phyloP scores from a whole-genome alignment of 2,888 invertebrate species.

The Ectemnius lituratus region DNA sequence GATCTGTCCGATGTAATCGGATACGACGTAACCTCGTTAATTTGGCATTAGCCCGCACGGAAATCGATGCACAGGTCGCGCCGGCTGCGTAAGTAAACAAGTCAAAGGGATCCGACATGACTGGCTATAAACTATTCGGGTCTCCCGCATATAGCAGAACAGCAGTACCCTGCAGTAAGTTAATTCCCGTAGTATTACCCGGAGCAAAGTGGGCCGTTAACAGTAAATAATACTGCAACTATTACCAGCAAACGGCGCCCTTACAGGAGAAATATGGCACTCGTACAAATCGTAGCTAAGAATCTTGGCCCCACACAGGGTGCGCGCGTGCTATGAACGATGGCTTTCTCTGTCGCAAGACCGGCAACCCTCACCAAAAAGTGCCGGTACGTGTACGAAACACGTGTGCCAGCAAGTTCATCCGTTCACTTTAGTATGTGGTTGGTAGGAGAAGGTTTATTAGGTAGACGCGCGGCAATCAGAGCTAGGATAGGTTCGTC shows the following conservation, averaged over 20 bases:
- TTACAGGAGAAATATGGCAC: slow-evolving; percentile 61
- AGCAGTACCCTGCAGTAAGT: slow-evolving; percentile 55
- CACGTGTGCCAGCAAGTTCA: background rate
- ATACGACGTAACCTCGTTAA: background rate
- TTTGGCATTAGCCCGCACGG: slow-evolving; percentile 1
- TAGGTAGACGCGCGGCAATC: slow-evolving; percentile 13
- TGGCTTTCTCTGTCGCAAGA: too few relatives aligned
- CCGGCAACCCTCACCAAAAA: too few relatives aligned
- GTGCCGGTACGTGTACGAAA: too few relatives aligned
- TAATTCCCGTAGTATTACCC: slow-evolving; percentile 60
- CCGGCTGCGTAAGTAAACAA: slow-evolving; percentile 22
- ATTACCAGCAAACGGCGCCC: slow-evolving; percentile 62
- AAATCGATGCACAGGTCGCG: slow-evolving; percentile 5
- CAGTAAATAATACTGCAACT: slow-evolving; percentile 72
- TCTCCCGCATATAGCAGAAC: slow-evolving; percentile 57
- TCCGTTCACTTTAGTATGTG: background rate
- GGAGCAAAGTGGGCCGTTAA: slow-evolving; percentile 67
- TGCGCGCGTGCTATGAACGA: too few relatives aligned
- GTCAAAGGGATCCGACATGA: slow-evolving; percentile 25
- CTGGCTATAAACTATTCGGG: slow-evolving; percentile 50
- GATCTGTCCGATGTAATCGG: background rate
- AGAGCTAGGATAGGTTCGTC: slow-evolving; percentile 22
- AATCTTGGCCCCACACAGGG: slow-evolving; percentile 22
- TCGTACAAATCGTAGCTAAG: slow-evolving; percentile 63
- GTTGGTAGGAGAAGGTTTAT: too few relatives aligned